A percentile compares a stretch with the other conserved stretches of the same genome.
Conservation (phyloP, 2,113 vertebrate species). For the Arothron firmamentum region DNA sequence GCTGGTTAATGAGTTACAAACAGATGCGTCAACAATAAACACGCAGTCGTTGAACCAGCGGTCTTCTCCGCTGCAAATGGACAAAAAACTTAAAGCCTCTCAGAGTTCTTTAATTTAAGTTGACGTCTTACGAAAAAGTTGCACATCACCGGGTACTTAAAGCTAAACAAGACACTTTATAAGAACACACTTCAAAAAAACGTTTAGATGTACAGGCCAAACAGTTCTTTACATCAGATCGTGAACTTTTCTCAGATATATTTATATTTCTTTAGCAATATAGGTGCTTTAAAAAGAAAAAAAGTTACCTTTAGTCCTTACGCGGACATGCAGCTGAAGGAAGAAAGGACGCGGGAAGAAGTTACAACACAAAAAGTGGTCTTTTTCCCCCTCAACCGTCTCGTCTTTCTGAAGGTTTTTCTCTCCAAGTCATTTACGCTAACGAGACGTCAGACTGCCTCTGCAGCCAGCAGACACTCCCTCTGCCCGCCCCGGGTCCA, state of each 20-base stretch:
- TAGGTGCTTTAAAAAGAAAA: not conserved
- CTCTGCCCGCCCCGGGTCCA: slow-evolving; percentile 19
- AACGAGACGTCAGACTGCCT: slow-evolving; percentile 42
- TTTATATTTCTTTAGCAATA: no score
- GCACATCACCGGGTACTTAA: no score
- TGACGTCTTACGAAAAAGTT: no score
- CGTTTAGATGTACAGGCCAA: not conserved
- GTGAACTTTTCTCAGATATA: no score
- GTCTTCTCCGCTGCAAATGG: not conserved
- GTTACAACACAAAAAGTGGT: slow-evolving; percentile 5
- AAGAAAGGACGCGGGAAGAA: slow-evolving; percentile 32
- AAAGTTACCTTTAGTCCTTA: slow-evolving; percentile 50
- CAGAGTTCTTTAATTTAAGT: not conserved
- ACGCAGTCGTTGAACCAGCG: slow-evolving; percentile 54
- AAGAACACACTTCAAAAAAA: no score
- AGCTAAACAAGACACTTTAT: no score
- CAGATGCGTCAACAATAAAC: slow-evolving; percentile 45
- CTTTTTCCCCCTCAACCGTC: slow-evolving; percentile 21
- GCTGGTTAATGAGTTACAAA: slow-evolving; percentile 65
- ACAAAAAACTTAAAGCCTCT: not conserved
- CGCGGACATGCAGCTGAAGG: slow-evolving; percentile 38
- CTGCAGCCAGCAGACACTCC: slow-evolving; percentile 43
- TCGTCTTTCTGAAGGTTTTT: slow-evolving; percentile 35
- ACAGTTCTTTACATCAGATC: no score
- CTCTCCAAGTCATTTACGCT: slow-evolving; percentile 38